Evolutionary conservation across 2,888 invertebrate genomes (phyloP), one percentile per base, ranked within the genome.

Genomic region (Leptinotarsa tumamoca): DNA sequence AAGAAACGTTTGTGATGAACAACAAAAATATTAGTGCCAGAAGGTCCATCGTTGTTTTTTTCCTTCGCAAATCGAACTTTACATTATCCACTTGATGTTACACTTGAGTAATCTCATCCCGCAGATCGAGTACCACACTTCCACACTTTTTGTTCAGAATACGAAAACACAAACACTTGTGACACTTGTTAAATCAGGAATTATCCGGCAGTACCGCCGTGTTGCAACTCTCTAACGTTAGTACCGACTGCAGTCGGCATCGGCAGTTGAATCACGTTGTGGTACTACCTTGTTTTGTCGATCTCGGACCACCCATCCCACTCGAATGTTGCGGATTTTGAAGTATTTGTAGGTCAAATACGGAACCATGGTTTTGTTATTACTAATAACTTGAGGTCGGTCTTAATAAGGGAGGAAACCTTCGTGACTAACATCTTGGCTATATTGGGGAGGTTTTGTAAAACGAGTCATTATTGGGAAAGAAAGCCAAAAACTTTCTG

Each of bases 211-310:
- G 63, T 63, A 43, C 63, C 63, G 43, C 43, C 17, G 33, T 63
- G 13, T n/a, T 33, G 63, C 43, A 4, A 43, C 63, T 63, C 43
- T 63, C 43, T 63, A 63, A 33, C 23, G 63, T 63, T 17, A 43
- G 43, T 43, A 63, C 63, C 5, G 63, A 63, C 63, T 63, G 43
- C 63, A 63, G 33, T 33, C 33, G 33, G 33, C 33, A 63, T 63
- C 63, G 63, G n/a, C 43, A 63, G 43, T 63, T 63, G 63, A 63
- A 63, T 63, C 63, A 63, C 63, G 63, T 43, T 63, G 63, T 33
- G 63, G 63, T 63, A 63, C 63, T 43, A 63, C 63, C 63, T 63
- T n/a, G 63, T 63, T 43, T 27, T 63, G 33, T 33, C 33, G 63
- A 33, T 63, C 63, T 63, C 43, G 33, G 63, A 33, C 63, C 63